Percentiles rank a stretch among this genome's conserved stretches.
phyloP scores from a whole-genome alignment of 2,888 invertebrate genomes.

The Aromia moschata region DNA sequence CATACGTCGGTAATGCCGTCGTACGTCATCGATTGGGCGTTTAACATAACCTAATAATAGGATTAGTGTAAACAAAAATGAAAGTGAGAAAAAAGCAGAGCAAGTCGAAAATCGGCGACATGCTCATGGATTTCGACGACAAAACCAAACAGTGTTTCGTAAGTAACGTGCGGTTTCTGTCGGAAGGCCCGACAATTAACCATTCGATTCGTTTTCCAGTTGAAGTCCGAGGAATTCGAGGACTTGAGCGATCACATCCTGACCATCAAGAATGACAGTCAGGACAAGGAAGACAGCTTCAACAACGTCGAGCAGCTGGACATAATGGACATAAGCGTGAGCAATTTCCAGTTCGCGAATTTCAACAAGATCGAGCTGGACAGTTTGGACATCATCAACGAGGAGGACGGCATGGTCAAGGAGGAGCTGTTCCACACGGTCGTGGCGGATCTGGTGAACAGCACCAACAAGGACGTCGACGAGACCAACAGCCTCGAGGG shows the following conservation, averaged over 20 bases:
- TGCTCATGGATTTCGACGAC: conserved; percentile 16
- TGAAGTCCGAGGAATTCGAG: conserved; percentile 17
- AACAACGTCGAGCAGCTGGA: conserved; percentile 17
- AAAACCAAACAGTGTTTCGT: conserved; percentile 16
- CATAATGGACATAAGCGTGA: conserved; percentile 21
- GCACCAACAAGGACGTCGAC: conserved; percentile 10
- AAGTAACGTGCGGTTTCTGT: too few species aligned
- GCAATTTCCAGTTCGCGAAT: conserved; percentile 20
- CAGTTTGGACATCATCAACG: conserved; percentile 23
- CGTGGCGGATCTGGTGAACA: conserved; percentile 22
- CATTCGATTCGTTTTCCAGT: background rate
- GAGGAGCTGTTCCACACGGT: conserved; percentile 22
- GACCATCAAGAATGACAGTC: conserved; percentile 1
- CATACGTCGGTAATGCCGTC: too few species aligned
- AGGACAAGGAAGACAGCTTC: conserved; percentile 17
- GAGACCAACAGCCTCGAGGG: conserved; percentile 12
- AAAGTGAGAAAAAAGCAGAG: conserved; percentile 20
- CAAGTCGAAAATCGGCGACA: conserved; percentile 10
- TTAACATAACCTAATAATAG: conserved; percentile 8
- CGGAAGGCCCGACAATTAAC: too few species aligned
- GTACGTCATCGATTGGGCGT: conserved; percentile 23
- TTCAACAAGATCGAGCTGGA: conserved; percentile 28
- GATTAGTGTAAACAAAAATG: conserved; percentile 19
- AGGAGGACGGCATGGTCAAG: conserved; percentile 16
- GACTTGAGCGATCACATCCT: conserved; percentile 20